Base-by-base conservation (phyloP, 2,888 invertebrate species). In the Timandra comae region DNA sequence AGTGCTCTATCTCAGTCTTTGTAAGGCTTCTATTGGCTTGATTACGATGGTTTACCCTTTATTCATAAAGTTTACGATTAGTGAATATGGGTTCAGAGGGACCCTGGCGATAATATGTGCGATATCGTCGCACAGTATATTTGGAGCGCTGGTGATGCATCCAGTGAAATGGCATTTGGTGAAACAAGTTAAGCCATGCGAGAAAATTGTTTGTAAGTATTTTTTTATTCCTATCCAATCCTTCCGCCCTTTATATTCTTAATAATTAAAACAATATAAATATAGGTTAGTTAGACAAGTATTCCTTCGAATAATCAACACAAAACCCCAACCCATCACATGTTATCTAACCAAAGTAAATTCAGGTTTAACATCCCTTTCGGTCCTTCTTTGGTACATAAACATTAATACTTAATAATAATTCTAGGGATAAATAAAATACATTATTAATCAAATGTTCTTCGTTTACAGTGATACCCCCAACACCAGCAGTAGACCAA, bases 121-220 rank as follows among this genome's bases (percentile, higher is more conserved):
- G 0, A 74, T 93, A 44, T 90, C 91, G 43, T 80, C 90, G 3
- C 88, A 93, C 50, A 87, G 89, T 33, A 85, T 93, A 50, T 78
- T 90, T 10, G 93, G 91, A 5, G 91, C 91, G 71, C 53, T 89
- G 22, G 79, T 91, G 29, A 88, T 93, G 88, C 92, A 92, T 51
- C 93, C 93, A 2, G 91, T 92, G 0, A 87, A 91, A 52, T 91
- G 91, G 91, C 90, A 93, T 50, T 87, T 90, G 88, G 84, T 86
- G 2, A 81, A 78, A 33, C 65, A 70, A 33, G 48, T 53, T 24
- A 84, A 82, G 41, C 63, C 76, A 1, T 77, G 77, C 38, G 76
- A 80, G 46, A 73, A 71, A 57, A 76, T 79, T 56, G 68, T 81
- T 25, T 63, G 86, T 85, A 57, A 84, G 85, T 81, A 61, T 38